These are phyloP conservation scores for Oryzias dopingdopingensis DNA, from an alignment of 2,797 vertebrate genomes.

Conservation along the genomic window DNA sequence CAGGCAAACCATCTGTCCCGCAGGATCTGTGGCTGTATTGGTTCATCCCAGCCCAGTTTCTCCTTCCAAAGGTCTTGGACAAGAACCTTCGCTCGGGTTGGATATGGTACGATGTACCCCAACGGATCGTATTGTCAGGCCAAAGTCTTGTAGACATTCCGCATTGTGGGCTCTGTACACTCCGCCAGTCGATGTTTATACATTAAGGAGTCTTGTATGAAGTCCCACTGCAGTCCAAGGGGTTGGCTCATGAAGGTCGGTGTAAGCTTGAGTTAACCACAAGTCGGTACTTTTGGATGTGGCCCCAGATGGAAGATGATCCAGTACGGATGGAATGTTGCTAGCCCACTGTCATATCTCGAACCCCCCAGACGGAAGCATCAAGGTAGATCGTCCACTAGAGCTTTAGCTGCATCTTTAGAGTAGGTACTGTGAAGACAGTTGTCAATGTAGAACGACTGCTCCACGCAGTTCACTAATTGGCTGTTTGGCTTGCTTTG, in stretches of 20 bases:
- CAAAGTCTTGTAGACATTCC: too few species aligned
- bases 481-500: neutral
- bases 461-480: neutral
- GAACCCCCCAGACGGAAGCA: neutral
- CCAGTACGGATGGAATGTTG: neutral
- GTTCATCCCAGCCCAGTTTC: too few species aligned
- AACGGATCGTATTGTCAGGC: too few species aligned
- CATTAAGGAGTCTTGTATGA: too few species aligned
- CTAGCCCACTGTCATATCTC: constrained; percentile 7
- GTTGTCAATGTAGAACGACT: constrained; percentile 16
- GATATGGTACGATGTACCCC: too few species aligned
- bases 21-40: too few species aligned
- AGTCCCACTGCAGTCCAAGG: neutral
- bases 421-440: constrained; percentile 6
- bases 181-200: too few species aligned
- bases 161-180: too few species aligned
- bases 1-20: too few species aligned
- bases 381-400: neutral
- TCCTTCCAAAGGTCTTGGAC: too few species aligned
- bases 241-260: constrained; percentile 9
- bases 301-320: neutral
- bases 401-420: neutral
- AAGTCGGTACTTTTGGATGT: neutral
- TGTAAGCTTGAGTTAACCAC: constrained; percentile 14
- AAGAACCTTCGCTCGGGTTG: too few species aligned